Conservation (phyloP, 2,888 invertebrate genomes). For the Synergus gifuensis region DNA sequence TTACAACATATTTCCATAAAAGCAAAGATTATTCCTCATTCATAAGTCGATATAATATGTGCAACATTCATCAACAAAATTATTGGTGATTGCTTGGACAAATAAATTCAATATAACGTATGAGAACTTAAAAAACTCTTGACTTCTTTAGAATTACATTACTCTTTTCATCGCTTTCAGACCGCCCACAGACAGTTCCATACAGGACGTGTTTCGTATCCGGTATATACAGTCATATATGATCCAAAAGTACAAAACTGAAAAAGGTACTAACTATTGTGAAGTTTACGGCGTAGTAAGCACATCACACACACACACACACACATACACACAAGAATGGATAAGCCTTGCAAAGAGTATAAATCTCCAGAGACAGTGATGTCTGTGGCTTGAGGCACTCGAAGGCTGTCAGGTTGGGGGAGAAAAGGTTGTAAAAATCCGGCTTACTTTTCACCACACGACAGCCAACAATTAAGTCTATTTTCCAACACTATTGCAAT, state of each 20-base stretch:
- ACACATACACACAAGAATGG: constrained; percentile 48
- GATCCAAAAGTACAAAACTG: constrained; percentile 5
- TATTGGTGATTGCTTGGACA: not conserved
- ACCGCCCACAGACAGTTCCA: not conserved
- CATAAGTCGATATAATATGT: no score
- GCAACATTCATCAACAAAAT: no score
- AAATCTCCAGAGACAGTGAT: constrained; percentile 73
- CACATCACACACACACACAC: not conserved
- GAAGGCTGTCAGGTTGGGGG: constrained; percentile 43
- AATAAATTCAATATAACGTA: constrained; percentile 1
- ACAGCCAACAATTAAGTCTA: constrained; percentile 62
- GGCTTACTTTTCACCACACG: constrained; percentile 52
- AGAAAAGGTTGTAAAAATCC: constrained; percentile 46
- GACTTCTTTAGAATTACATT: constrained; percentile 1
- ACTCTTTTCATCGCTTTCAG: constrained; percentile 5
- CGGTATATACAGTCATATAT: not conserved
- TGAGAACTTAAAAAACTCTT: not conserved
- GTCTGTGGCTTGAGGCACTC: constrained; percentile 59
- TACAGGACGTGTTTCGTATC: not conserved
- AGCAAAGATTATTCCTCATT: no score
- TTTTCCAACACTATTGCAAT: constrained; percentile 48
- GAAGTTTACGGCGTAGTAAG: not conserved
- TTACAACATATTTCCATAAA: no score
- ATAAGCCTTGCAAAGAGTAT: constrained; percentile 59
- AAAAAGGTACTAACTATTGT: constrained; percentile 10